phyloP scores from a whole-genome alignment of 1,140 invertebrate species.

The Nephila pilipes region DNA sequence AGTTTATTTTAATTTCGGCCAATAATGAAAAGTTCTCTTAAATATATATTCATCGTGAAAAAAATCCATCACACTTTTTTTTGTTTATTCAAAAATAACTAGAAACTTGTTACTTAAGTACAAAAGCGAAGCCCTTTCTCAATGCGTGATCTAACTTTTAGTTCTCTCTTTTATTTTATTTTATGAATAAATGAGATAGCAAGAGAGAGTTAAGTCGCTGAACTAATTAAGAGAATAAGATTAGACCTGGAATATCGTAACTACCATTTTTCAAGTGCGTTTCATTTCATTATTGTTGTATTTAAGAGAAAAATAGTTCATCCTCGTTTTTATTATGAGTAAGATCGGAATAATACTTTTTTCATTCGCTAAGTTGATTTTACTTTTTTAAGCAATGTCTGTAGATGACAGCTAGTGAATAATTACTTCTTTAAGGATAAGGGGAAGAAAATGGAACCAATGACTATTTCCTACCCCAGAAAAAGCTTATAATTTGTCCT shows the following conservation, averaged over 20 bases:
- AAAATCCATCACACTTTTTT: conserved; percentile 20
- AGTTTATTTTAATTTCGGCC: conserved; percentile 51
- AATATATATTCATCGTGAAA: conserved; percentile 44
- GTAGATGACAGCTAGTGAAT: neutral
- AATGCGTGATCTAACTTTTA: neutral
- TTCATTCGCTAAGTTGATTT: neutral
- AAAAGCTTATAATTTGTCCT: conserved; percentile 9
- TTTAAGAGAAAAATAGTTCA: neutral
- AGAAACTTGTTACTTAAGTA: neutral
- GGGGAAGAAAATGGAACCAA: neutral
- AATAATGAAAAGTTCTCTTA: neutral
- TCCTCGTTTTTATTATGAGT: neutral
- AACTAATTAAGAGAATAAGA: conserved; percentile 45
- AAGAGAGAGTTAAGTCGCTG: conserved; percentile 32
- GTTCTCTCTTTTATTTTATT: neutral
- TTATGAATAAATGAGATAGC: conserved; percentile 64
- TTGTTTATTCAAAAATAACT: conserved; percentile 39
- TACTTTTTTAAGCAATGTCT: too few species aligned
- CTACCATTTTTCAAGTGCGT: too few species aligned
- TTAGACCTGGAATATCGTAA: neutral
- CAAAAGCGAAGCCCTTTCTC: too few species aligned
- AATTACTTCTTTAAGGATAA: neutral
- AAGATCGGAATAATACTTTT: neutral
- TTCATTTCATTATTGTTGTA: neutral
- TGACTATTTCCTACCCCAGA: conserved; percentile 2